phyloP scores from a whole-genome alignment of 2,113 vertebrate species.

The Pedetes capensis region DNA sequence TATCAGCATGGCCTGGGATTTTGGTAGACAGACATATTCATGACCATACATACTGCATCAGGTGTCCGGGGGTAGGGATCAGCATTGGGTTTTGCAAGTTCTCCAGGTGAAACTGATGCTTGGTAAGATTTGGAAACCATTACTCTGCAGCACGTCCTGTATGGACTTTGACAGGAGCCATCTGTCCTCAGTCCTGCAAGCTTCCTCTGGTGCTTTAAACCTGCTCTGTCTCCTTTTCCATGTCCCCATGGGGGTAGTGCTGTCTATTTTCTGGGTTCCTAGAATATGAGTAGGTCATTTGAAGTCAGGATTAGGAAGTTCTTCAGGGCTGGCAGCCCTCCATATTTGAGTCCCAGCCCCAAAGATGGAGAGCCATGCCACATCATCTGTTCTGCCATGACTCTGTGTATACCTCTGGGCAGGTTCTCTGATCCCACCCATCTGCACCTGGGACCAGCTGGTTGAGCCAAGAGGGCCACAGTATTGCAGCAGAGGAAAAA shows the following conservation, averaged over 20 bases:
- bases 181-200: neutral
- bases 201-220: neutral
- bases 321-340: neutral
- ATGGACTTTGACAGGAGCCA: neutral
- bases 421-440: neutral
- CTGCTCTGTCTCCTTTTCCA: neutral
- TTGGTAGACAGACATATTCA: neutral
- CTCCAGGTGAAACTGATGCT: neutral
- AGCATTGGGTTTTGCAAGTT: neutral
- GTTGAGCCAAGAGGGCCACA: conserved; percentile 29
- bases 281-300: neutral
- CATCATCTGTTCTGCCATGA: too few relatives aligned
- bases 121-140: neutral
- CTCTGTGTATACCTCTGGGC: neutral
- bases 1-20: neutral
- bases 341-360: neutral
- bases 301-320: neutral
- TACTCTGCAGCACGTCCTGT: neutral
- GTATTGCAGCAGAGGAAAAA: conserved; percentile 17
- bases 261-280: neutral
- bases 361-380: neutral
- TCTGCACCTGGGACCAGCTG: neutral
- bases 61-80: neutral
- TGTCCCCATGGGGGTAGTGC: neutral
- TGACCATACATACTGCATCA: neutral